Percentiles rank a stretch among this genome's conserved stretches.
These are phyloP conservation scores for Ommatoiulus sabulosus DNA, from an alignment of 2,888 invertebrate species.

Conservation along the genomic window DNA sequence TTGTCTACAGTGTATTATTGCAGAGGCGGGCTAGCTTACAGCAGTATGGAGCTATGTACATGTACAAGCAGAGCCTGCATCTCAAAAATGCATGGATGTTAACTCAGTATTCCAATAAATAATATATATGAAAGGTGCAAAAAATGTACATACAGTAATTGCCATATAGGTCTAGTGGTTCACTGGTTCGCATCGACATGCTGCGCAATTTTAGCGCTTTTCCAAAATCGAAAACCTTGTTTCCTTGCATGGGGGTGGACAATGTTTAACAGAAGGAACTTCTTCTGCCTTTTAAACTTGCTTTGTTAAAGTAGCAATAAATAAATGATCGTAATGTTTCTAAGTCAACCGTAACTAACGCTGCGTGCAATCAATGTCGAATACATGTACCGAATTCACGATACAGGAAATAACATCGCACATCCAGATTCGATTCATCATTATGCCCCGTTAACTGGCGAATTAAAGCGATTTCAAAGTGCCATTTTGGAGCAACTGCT, in stretches of 20 bases:
- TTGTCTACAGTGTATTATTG: background rate
- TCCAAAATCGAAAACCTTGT: too few relatives aligned
- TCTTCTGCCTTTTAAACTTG: background rate
- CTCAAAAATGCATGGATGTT: background rate
- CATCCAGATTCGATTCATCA: background rate
- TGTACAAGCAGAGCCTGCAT: too few relatives aligned
- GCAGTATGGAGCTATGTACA: too few relatives aligned
- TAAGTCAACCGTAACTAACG: background rate
- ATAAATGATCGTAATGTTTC: background rate
- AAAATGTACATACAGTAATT: too few relatives aligned
- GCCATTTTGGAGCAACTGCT: background rate
- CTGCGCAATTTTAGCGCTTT: background rate
- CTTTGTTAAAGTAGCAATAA: background rate
- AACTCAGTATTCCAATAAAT: background rate
- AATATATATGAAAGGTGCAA: background rate
- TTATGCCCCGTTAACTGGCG: background rate
- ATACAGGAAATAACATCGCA: background rate
- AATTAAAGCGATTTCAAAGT: background rate
- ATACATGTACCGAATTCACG: background rate
- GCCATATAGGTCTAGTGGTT: too few relatives aligned
- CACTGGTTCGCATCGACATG: background rate
- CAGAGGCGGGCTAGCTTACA: background rate
- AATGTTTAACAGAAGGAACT: background rate
- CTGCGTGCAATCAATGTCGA: background rate
- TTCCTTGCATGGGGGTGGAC: too few relatives aligned